Evolutionary conservation across 2,888 invertebrate species (phyloP).

Genomic region (Macrosoma leucophasiata): DNA sequence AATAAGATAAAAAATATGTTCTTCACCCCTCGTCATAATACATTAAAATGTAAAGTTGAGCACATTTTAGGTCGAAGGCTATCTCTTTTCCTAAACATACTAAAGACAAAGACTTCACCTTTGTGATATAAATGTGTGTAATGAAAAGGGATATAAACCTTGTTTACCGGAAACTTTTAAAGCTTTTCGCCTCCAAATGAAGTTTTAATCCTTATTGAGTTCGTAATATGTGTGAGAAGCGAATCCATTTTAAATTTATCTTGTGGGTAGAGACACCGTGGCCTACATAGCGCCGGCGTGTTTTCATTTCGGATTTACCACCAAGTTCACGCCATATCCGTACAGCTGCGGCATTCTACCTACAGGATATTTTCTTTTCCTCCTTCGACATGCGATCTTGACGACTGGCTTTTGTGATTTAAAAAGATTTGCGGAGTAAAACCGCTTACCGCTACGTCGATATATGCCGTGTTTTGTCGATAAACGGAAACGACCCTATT

Average conservation of each 20-base stretch:
- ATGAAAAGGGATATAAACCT: constrained; percentile 58
- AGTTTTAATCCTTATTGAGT: constrained; percentile 70
- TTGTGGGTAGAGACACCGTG: constrained; percentile 44
- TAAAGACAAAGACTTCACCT: constrained; percentile 30
- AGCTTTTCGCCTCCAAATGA: constrained; percentile 52
- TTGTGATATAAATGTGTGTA: constrained; percentile 48
- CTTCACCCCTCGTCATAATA: no score
- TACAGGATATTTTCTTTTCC: constrained; percentile 68
- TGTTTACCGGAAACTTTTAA: constrained; percentile 51
- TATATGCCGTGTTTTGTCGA: constrained; percentile 36
- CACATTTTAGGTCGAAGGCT: no score
- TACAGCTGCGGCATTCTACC: constrained; percentile 63
- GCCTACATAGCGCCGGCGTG: constrained; percentile 58
- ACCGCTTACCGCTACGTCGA: constrained; percentile 55
- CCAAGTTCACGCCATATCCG: constrained; percentile 64
- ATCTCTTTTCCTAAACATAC: no score
- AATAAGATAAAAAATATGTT: no score
- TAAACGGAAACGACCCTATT: constrained; percentile 38
- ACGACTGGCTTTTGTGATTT: constrained; percentile 71
- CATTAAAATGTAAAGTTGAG: no score
- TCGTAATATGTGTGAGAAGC: constrained; percentile 52
- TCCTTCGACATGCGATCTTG: constrained; percentile 63
- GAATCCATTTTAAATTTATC: constrained; percentile 67
- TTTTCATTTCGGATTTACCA: constrained; percentile 72
- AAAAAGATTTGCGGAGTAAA: constrained; percentile 67